A percentile compares a stretch with the other conserved stretches of the same genome.
Evolutionary conservation across 2,113 vertebrate species (phyloP).

Genomic region (Pogonocichla stellata): DNA sequence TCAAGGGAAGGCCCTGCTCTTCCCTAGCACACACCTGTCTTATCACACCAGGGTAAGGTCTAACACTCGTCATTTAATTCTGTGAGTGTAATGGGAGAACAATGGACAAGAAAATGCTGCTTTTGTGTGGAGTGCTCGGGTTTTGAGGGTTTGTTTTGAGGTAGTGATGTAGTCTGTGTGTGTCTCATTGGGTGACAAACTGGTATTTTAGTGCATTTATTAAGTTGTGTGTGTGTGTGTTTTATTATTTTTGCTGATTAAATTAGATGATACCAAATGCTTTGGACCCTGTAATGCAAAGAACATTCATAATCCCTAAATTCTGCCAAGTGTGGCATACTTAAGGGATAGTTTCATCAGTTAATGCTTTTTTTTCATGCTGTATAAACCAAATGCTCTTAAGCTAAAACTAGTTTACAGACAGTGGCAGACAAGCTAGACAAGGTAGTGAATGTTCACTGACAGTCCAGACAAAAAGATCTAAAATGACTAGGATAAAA

Average conservation of each 20-base stretch:
- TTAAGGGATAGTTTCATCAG: not conserved
- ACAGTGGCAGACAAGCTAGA: not conserved
- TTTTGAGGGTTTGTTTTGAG: not conserved
- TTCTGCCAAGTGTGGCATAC: not conserved
- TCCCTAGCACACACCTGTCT: too few species aligned
- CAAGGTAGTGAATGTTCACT: not conserved
- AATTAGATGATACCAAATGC: not conserved
- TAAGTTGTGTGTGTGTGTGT: fast-evolving
- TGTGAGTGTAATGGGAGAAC: not conserved
- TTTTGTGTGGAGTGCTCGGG: not conserved
- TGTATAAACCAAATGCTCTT: not conserved
- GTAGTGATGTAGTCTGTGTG: not conserved
- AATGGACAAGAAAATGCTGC: not conserved
- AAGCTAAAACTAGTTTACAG: not conserved
- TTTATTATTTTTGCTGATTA: not conserved
- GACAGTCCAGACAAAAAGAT: not conserved
- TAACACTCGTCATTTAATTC: not conserved
- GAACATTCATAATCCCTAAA: not conserved
- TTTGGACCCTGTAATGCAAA: not conserved
- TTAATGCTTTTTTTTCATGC: not conserved
- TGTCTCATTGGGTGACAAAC: not conserved
- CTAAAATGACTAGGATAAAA: not conserved
- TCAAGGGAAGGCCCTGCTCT: too few species aligned
- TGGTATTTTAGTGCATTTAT: not conserved
- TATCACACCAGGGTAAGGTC: not conserved